Conservation (phyloP, 2,888 invertebrate species). For the Caenorhabditis sp. region DNA sequence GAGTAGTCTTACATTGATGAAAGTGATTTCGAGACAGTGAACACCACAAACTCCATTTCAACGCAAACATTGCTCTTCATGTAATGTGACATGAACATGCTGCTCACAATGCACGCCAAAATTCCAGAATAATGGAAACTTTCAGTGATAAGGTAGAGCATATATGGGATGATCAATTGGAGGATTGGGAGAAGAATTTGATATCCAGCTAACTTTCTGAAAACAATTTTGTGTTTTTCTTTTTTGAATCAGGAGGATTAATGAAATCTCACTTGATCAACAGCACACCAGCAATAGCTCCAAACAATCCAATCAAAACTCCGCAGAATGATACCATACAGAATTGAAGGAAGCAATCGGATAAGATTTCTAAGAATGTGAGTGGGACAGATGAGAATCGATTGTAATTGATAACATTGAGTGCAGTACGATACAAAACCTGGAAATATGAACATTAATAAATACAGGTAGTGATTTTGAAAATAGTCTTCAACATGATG, state of each 20-base stretch:
- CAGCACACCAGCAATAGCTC: slow-evolving; percentile 49
- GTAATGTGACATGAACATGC: slow-evolving; percentile 85
- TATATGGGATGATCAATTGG: slow-evolving; percentile 95
- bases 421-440: slow-evolving; percentile 56
- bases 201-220: slow-evolving; percentile 23
- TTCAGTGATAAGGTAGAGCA: slow-evolving; percentile 94
- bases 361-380: background rate
- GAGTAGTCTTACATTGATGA: slow-evolving; percentile 23
- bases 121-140: slow-evolving; percentile 98
- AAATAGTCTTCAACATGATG: too few species aligned
- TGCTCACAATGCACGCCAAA: slow-evolving; percentile 94
- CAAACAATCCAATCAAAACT: slow-evolving; percentile 53
- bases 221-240: background rate
- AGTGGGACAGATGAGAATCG: slow-evolving; percentile 10
- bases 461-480: background rate
- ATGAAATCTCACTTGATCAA: slow-evolving; percentile 47
- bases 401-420: slow-evolving; percentile 45
- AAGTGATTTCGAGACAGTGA: slow-evolving; percentile 75
- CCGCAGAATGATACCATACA: slow-evolving; percentile 57
- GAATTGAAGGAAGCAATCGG: slow-evolving; percentile 35
- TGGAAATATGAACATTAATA: too few species aligned
- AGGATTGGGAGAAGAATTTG: slow-evolving; percentile 88
- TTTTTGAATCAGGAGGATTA: too few species aligned
- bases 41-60: slow-evolving; percentile 78
- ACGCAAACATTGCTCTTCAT: slow-evolving; percentile 55